A percentile compares a stretch with the other conserved stretches of the same genome.
phyloP scores from a whole-genome alignment of 2,888 invertebrate species.

The Erpobdella octoculata region DNA sequence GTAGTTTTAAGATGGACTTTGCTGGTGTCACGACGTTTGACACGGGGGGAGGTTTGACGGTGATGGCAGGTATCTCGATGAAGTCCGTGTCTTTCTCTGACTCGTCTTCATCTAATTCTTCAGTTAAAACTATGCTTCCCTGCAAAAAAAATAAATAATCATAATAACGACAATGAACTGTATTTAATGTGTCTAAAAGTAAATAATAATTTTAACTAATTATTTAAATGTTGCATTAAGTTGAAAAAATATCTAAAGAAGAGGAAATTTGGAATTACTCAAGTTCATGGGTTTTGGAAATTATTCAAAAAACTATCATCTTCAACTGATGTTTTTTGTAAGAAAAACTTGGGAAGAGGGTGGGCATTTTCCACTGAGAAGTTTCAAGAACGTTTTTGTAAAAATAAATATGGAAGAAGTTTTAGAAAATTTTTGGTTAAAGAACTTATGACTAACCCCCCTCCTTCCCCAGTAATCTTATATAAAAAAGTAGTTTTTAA shows the following conservation, averaged over 20 bases:
- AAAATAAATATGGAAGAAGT: too few species aligned
- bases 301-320: too few species aligned
- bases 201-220: background rate
- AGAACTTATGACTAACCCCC: too few species aligned
- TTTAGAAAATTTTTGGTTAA: too few species aligned
- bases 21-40: background rate
- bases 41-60: conserved; percentile 1
- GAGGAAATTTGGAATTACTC: too few species aligned
- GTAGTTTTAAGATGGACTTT: conserved; percentile 13
- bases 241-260: background rate
- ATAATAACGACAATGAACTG: background rate
- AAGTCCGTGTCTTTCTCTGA: background rate
- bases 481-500: too few species aligned
- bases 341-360: too few species aligned
- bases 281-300: too few species aligned
- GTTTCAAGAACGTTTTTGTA: too few species aligned
- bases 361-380: too few species aligned
- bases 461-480: too few species aligned
- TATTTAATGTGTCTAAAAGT: background rate
- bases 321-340: too few species aligned
- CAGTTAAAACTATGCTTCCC: conserved; percentile 17
- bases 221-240: background rate
- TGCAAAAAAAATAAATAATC: background rate
- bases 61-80: background rate
- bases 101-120: conserved; percentile 16